These are phyloP conservation scores for Sapajus apella DNA, from an alignment of 2,113 vertebrate species.

Conservation along the genomic window DNA sequence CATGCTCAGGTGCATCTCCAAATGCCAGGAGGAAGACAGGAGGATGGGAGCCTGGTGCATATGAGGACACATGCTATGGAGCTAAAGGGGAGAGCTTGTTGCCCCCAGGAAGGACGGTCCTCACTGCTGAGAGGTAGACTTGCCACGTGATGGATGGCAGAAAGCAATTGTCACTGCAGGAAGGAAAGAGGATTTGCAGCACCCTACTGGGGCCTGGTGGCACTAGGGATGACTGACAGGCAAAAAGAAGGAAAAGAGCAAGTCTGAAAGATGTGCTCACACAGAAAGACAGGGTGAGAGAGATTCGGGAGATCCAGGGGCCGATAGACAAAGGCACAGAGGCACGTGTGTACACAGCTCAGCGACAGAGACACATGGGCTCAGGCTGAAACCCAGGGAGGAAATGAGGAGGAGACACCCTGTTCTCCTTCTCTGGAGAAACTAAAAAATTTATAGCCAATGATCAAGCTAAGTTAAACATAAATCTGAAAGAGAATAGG, in stretches of 20 bases:
- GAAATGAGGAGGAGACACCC: not conserved
- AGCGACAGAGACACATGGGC: not conserved
- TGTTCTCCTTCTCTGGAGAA: not conserved
- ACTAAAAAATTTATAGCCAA: not conserved
- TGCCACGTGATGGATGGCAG: not conserved
- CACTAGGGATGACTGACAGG: not conserved
- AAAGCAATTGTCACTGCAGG: not conserved
- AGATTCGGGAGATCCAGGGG: not conserved
- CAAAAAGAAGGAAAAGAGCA: not conserved
- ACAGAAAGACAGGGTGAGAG: not conserved
- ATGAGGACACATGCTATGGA: fast-evolving
- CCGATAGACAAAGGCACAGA: not conserved
- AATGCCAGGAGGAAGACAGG: not conserved
- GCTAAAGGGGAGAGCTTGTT: not conserved
- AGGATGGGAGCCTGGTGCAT: not conserved
- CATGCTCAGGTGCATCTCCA: not conserved
- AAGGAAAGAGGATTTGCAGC: not conserved
- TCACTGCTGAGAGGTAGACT: not conserved
- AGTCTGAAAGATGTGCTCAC: not conserved
- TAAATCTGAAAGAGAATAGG: not conserved
- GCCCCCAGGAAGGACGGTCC: not conserved
- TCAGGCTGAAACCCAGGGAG: fast-evolving
- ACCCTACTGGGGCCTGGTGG: not conserved
- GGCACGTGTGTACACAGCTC: fast-evolving
- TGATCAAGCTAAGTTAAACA: not conserved